Conservation (phyloP, 1,140 invertebrate genomes). For the Polypedilum vanderplanki region DNA sequence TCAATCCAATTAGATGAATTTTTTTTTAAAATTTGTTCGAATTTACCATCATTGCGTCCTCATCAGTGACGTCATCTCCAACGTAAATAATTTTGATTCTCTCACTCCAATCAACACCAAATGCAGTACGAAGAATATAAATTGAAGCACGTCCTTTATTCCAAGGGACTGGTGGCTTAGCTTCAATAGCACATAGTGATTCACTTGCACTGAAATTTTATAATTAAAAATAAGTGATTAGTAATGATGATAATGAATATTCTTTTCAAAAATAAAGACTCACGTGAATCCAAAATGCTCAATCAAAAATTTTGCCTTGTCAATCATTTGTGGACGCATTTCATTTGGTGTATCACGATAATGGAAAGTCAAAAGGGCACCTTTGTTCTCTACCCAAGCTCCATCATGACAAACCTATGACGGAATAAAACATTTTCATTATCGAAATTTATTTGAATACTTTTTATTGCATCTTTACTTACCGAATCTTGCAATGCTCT, state of each 20-base stretch:
- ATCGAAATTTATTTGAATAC: neutral
- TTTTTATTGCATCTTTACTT: conserved; percentile 34
- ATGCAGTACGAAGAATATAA: conserved; percentile 80
- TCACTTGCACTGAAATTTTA: conserved; percentile 46
- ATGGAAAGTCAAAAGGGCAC: conserved; percentile 78
- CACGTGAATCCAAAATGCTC: conserved; percentile 64
- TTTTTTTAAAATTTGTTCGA: conserved; percentile 30
- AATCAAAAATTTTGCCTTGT: conserved; percentile 64
- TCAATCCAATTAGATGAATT: too few species aligned
- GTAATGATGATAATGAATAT: too few species aligned
- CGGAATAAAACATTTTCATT: neutral
- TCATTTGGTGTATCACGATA: conserved; percentile 72
- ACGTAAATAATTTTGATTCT: conserved; percentile 83
- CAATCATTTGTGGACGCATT: conserved; percentile 55
- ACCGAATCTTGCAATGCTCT: conserved; percentile 75
- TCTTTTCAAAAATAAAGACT: too few species aligned
- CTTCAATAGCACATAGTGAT: conserved; percentile 79
- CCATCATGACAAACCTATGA: conserved; percentile 69
- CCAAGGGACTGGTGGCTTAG: conserved; percentile 82
- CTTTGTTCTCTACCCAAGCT: conserved; percentile 89
- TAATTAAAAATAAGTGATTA: too few species aligned
- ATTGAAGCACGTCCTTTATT: conserved; percentile 83
- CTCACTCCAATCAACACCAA: conserved; percentile 86
- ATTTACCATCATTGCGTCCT: conserved; percentile 81
- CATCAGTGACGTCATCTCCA: conserved; percentile 83